phyloP scores from a whole-genome alignment of 2,113 vertebrate species.

The Asarcornis scutulata region DNA sequence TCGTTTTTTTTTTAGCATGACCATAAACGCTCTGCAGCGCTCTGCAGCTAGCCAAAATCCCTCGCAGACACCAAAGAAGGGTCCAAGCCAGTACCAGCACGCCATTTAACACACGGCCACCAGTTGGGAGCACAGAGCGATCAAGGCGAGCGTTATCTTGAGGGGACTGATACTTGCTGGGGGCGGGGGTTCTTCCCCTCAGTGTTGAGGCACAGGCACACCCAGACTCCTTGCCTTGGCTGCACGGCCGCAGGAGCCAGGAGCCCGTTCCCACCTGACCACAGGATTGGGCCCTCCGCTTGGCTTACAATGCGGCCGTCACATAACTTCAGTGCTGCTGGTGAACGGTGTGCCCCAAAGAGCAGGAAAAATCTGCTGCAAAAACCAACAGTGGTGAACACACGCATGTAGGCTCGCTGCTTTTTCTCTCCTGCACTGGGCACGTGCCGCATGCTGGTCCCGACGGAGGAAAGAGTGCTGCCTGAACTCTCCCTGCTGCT shows the following conservation, averaged over 20 bases:
- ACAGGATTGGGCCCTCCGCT: accelerated
- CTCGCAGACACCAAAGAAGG: neutral
- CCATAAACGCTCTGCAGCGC: neutral
- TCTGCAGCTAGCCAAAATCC: neutral
- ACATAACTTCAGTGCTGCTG: accelerated
- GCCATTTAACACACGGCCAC: accelerated
- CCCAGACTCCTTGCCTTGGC: accelerated
- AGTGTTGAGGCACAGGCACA: accelerated
- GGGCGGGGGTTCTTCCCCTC: neutral
- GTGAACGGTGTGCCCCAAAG: accelerated
- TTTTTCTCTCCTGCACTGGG: neutral
- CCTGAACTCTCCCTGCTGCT: neutral
- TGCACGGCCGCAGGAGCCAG: neutral
- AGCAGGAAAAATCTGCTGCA: neutral
- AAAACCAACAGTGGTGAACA: accelerated
- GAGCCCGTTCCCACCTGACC: accelerated
- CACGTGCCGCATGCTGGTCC: accelerated
- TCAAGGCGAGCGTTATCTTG: accelerated
- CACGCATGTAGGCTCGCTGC: accelerated
- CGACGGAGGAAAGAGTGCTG: neutral
- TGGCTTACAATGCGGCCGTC: accelerated
- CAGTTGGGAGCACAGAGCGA: accelerated
- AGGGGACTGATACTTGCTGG: neutral
- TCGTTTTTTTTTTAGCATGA: accelerated
- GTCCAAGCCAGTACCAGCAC: neutral